Conservation (phyloP, 2,888 invertebrate genomes). For the Chloroclysta siterata region DNA sequence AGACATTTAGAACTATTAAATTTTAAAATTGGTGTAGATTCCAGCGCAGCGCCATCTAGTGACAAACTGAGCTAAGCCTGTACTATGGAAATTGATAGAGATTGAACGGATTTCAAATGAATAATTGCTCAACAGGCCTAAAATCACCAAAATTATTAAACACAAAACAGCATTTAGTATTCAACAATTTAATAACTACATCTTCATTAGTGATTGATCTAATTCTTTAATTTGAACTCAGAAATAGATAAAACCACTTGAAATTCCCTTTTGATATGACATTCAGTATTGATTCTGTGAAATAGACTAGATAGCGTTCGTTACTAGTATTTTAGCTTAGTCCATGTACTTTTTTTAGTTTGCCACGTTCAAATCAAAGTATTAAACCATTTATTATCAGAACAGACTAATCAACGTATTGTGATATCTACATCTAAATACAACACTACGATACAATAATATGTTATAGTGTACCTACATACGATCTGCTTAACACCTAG, state of each 20-base stretch:
- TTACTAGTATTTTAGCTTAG: constrained; percentile 43
- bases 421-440: constrained; percentile 67
- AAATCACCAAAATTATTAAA: constrained; percentile 51
- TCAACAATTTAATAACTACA: constrained; percentile 75
- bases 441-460: constrained; percentile 49
- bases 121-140: constrained; percentile 5
- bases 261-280: not conserved
- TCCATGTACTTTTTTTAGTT: not conserved
- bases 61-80: not conserved
- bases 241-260: not conserved
- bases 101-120: not conserved
- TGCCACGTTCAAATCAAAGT: constrained; percentile 29
- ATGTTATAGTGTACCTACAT: constrained; percentile 24
- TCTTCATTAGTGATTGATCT: constrained; percentile 51
- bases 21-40: not conserved
- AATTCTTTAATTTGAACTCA: constrained; percentile 38
- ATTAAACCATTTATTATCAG: constrained; percentile 57
- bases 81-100: not conserved
- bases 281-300: not conserved
- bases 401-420: constrained; percentile 68
- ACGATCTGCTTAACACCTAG: constrained; percentile 44
- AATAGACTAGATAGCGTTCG: constrained; percentile 6
- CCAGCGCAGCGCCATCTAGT: not conserved
- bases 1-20: too few relatives aligned
- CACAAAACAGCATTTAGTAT: constrained; percentile 69